These are phyloP conservation scores for Oikopleura vanhoeffeni DNA, from an alignment of 23 tunicate genomes.

Conservation along the genomic window DNA sequence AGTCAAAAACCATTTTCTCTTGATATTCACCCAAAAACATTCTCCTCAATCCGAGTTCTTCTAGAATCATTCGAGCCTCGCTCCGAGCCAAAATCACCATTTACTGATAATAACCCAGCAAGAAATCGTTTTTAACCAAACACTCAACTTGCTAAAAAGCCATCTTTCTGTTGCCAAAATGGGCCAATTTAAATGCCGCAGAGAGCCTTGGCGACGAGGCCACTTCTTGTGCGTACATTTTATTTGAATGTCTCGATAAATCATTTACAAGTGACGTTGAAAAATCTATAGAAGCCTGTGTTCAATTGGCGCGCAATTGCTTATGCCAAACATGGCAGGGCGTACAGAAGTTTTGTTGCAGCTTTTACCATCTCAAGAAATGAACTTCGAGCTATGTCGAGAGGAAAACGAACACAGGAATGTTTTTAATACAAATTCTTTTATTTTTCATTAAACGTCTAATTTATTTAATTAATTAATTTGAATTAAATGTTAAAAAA, in stretches of 20 bases:
- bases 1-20: background rate
- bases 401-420: background rate
- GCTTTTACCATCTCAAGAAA: conserved; percentile 21
- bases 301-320: conserved; percentile 59
- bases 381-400: conserved; percentile 14
- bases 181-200: background rate
- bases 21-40: background rate
- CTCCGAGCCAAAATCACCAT: background rate
- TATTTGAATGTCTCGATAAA: background rate
- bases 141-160: background rate
- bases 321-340: conserved; percentile 60
- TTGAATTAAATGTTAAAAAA: too few species aligned
- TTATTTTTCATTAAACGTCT: too few species aligned
- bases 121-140: background rate
- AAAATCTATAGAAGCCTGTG: too few species aligned
- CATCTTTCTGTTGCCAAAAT: background rate
- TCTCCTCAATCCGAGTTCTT: background rate
- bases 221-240: background rate
- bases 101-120: background rate
- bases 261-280: background rate
- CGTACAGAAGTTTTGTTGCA: conserved; percentile 32
- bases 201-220: background rate
- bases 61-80: background rate
- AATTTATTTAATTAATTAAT: too few species aligned
- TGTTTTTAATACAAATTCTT: too few species aligned